Evolutionary conservation across 2,797 vertebrate species (phyloP).

Genomic region (Coregonus suidteri): DNA sequence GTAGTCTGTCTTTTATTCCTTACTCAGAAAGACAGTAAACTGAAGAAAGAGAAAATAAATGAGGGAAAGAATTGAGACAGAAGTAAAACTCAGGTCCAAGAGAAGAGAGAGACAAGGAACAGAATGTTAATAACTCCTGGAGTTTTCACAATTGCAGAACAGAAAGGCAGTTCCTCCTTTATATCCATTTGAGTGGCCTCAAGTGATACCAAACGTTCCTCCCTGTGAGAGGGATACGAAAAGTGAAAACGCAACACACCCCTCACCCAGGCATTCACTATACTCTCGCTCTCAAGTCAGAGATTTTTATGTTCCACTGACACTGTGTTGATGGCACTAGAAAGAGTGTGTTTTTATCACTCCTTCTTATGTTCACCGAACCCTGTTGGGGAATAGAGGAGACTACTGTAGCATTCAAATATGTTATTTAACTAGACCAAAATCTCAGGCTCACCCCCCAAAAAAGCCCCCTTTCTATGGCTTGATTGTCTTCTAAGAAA

Average conservation of each 20-base stretch:
- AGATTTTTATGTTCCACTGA: neutral
- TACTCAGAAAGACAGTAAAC: slow-evolving; percentile 16
- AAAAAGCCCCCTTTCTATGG: slow-evolving; percentile 5
- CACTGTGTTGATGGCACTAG: neutral
- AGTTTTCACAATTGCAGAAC: slow-evolving; percentile 39
- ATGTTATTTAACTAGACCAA: too few species aligned
- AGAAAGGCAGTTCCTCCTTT: slow-evolving; percentile 38
- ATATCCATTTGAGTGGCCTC: slow-evolving; percentile 27
- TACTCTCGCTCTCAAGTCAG: neutral
- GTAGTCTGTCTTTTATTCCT: neutral
- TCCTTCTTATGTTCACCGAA: neutral
- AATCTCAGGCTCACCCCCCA: neutral
- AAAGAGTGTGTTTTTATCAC: neutral
- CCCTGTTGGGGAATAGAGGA: neutral
- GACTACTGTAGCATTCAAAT: neutral
- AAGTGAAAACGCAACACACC: slow-evolving; percentile 1
- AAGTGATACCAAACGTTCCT: slow-evolving; percentile 30
- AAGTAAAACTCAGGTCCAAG: neutral
- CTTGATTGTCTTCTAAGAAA: neutral
- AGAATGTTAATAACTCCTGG: slow-evolving; percentile 27
- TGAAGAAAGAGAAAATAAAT: slow-evolving; percentile 20
- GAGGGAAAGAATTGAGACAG: slow-evolving; percentile 25
- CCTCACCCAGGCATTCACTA: neutral
- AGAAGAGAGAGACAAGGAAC: slow-evolving; percentile 22
- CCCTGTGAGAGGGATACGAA: slow-evolving; percentile 1